Base-by-base conservation (phyloP, 2,113 vertebrate genomes). In the Neotoma lepida region DNA sequence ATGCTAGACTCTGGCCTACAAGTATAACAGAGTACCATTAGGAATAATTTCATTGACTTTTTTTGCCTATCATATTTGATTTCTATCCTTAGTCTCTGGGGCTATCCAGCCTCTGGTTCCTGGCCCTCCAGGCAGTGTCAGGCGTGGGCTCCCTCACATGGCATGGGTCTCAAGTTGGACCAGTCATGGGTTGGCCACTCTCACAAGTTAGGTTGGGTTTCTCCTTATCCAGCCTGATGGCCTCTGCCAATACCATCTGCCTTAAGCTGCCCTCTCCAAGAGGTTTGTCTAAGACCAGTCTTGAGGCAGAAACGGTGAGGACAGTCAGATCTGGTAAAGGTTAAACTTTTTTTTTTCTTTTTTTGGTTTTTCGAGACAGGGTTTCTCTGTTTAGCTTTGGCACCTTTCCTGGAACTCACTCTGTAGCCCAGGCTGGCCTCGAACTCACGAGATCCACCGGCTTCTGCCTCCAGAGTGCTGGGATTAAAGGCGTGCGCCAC, bases 221-320 rank as follows among this genome's bases (percentile, higher is more conserved):
- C 96, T 99, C 99, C 97, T 99, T 99, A 98, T 99, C 99, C 0
- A 99, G 98, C 15, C 99, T 99, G 1, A 99, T 97, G 39, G 99
- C 99, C 93, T 99, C 99, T 0, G 99, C 99, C 98, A 99, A 98
- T 92, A 99, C 99, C 93, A 99, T 99, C 97, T 99, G 99, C 68
- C 99, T 99, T 4, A 99, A 99, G 98, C 99, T 99, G 30, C 99
- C 99, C 97, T 99, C 99, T 4, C 99, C 99, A 96, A 99, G 97
- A 0, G 99, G 99, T 97, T 99, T 99, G 70, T 99, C 99, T 84
- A 99, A 98, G 96, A 99, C 99, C 96, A 99, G 98, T 97, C 99
- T 99, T 97, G 24, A 0, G 35, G 87, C 88, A 41, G n/a, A 88
- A 35, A 94, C 13, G 63, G 4, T 91, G 33, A 56, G 78, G 0